These are phyloP conservation scores for Creontiades dilutus DNA, from an alignment of 2,888 invertebrate species.

Conservation along the genomic window DNA sequence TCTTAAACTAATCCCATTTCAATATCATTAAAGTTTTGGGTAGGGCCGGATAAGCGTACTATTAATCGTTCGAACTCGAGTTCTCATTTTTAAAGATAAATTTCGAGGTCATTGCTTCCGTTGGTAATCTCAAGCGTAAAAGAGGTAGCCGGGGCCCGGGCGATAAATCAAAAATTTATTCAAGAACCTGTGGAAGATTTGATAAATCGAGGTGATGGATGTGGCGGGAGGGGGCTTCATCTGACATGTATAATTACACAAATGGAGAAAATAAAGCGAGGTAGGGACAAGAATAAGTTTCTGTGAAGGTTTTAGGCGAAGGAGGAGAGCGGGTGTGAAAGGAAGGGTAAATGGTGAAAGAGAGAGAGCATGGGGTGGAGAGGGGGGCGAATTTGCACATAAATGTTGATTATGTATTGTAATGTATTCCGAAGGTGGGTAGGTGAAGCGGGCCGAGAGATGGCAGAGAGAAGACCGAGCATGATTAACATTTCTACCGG, in stretches of 20 bases:
- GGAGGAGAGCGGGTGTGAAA: neutral
- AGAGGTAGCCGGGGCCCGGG: slow-evolving; percentile 7
- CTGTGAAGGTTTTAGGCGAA: slow-evolving; percentile 16
- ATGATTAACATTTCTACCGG: slow-evolving; percentile 74
- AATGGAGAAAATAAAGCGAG: slow-evolving; percentile 28
- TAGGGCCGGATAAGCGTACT: neutral
- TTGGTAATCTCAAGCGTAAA: slow-evolving; percentile 34
- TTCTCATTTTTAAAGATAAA: neutral
- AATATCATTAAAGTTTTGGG: slow-evolving; percentile 1
- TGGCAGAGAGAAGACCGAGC: slow-evolving; percentile 47
- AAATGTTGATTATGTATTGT: slow-evolving; percentile 75
- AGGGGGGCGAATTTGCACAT: slow-evolving; percentile 73
- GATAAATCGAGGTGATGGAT: slow-evolving; percentile 44
- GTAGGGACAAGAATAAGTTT: slow-evolving; percentile 44
- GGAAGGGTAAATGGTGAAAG: neutral
- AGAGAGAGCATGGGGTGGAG: too few species aligned
- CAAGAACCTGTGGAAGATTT: slow-evolving; percentile 17
- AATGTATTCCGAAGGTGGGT: slow-evolving; percentile 73
- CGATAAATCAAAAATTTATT: slow-evolving; percentile 40
- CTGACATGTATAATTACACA: slow-evolving; percentile 38
- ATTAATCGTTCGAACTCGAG: slow-evolving; percentile 1
- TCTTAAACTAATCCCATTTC: neutral
- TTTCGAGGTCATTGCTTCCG: neutral
- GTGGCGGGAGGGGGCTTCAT: slow-evolving; percentile 18
- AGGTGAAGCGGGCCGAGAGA: slow-evolving; percentile 61